Conservation (phyloP, 2,888 invertebrate species). For the Torymus texanus region DNA sequence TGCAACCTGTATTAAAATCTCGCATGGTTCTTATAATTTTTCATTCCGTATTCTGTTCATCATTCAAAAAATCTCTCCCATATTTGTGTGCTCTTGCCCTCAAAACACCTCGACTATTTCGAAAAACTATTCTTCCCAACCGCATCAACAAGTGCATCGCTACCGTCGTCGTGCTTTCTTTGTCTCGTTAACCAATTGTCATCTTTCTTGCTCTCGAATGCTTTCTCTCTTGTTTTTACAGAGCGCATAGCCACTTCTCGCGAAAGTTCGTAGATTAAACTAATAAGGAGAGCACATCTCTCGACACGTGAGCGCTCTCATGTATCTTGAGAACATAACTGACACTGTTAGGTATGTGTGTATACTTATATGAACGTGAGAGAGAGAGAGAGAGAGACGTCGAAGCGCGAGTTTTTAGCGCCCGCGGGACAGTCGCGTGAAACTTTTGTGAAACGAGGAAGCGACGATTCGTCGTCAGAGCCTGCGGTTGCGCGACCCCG, state of each 20-base stretch:
- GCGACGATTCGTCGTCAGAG: no score
- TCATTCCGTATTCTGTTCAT: no score
- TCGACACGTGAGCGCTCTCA: neutral
- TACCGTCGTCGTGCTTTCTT: neutral
- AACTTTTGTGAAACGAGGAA: no score
- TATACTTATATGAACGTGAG: no score
- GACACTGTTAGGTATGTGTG: neutral
- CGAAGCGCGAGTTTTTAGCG: neutral
- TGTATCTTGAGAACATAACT: slow-evolving; percentile 26
- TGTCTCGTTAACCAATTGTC: slow-evolving; percentile 12
- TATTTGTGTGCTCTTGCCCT: no score
- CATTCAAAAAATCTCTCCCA: no score
- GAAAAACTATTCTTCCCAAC: no score
- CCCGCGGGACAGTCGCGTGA: neutral
- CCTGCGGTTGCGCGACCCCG: no score
- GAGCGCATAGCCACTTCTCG: no score
- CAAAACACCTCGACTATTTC: no score
- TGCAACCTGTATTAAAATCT: neutral
- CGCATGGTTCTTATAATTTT: no score
- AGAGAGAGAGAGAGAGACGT: no score
- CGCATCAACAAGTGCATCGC: slow-evolving; percentile 23
- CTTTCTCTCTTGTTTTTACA: neutral
- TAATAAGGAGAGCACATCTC: slow-evolving; percentile 26
- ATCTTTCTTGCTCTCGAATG: slow-evolving; percentile 3
- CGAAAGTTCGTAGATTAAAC: slow-evolving; percentile 43